Percentiles rank a stretch among this genome's conserved stretches.
Evolutionary conservation across 2,797 vertebrate genomes (phyloP).

Genomic region (Tamandua tetradactyla): DNA sequence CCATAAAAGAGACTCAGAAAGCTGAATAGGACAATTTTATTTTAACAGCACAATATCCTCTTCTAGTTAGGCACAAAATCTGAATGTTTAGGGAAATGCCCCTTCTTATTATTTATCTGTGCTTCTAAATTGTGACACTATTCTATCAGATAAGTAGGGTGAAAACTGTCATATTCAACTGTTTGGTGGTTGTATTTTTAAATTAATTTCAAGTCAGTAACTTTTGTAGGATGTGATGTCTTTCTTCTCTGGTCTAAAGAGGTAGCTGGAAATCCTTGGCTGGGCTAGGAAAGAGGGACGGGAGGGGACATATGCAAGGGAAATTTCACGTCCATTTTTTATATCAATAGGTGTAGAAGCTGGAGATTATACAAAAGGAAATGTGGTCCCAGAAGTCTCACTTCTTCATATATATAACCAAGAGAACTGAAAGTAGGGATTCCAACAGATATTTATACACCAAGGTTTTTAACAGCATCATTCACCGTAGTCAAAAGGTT

Average conservation of each 20-base stretch:
- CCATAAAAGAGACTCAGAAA: constrained; percentile 52
- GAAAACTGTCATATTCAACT: constrained; percentile 49
- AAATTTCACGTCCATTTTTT: neutral
- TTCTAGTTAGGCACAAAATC: constrained; percentile 73
- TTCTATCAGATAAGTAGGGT: constrained; percentile 6
- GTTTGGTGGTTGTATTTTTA: constrained; percentile 54
- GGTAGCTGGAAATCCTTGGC: neutral
- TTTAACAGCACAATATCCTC: constrained; percentile 79
- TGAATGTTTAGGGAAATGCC: constrained; percentile 70
- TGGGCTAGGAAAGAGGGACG: neutral
- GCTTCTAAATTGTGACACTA: constrained; percentile 38
- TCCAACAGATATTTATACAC: too few relatives aligned
- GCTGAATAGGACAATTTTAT: constrained; percentile 74
- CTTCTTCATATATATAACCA: neutral
- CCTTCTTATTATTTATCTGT: constrained; percentile 64
- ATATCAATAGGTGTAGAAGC: neutral
- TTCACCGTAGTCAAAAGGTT: too few relatives aligned
- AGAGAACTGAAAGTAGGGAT: too few relatives aligned
- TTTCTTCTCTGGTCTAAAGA: neutral
- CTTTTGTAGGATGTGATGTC: neutral
- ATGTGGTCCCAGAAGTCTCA: neutral
- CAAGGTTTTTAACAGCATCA: too few relatives aligned
- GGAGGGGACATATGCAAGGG: neutral
- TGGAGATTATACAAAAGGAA: neutral
- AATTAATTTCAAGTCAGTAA: constrained; percentile 59